These are phyloP conservation scores for Ceratothoa steindachneri DNA, from an alignment of 2,888 invertebrate species.

Conservation along the genomic window DNA sequence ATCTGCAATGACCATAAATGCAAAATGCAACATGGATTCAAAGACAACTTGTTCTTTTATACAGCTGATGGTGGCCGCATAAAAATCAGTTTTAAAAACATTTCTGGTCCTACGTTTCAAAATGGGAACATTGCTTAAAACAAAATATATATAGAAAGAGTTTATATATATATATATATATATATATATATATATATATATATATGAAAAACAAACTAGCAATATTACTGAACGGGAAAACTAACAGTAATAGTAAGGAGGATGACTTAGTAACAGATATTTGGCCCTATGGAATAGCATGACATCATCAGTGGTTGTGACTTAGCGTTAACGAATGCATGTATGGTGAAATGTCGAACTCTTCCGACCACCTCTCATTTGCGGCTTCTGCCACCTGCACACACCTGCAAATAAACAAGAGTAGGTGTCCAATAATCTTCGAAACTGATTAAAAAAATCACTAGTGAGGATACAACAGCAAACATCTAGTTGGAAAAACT, in stretches of 20 bases:
- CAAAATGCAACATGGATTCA: too few species aligned
- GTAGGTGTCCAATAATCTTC: not conserved
- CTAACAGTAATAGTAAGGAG: not conserved
- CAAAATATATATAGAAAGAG: not conserved
- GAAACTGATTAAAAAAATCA: not conserved
- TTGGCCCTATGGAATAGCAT: not conserved
- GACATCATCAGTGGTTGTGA: conserved; percentile 28
- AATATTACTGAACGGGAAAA: not conserved
- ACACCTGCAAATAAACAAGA: conserved; percentile 24
- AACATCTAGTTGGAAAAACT: too few species aligned
- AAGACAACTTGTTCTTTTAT: too few species aligned
- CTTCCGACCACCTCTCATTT: conserved; percentile 44
- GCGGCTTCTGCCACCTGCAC: conserved; percentile 39
- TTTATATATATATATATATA: not conserved
- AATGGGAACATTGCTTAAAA: not conserved
- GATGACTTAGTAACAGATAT: not conserved
- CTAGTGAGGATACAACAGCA: too few species aligned
- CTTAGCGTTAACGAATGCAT: conserved; percentile 46
- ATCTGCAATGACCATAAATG: too few species aligned
- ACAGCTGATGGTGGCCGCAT: too few species aligned
- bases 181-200: not conserved
- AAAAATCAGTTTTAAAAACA: not conserved
- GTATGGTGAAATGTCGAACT: conserved; percentile 39
- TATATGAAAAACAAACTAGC: not conserved
- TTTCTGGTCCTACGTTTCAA: not conserved